phyloP scores from a whole-genome alignment of 1,140 invertebrate species.

The Drosophila pachea region DNA sequence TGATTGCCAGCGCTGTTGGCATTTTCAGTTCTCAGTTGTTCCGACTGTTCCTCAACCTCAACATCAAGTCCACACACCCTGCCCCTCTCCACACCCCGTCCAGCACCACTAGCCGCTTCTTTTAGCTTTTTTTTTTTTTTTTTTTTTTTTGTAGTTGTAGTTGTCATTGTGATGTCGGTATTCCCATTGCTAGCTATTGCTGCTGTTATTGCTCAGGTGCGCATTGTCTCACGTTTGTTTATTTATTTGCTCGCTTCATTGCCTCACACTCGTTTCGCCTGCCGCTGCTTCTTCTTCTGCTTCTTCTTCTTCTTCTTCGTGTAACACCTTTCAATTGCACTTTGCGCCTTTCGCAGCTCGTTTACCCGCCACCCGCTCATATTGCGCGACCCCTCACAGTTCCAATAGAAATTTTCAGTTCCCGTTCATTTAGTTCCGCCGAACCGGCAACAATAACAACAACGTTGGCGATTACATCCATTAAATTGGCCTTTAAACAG shows the following conservation, averaged over 20 bases:
- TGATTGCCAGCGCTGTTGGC: constrained; percentile 38
- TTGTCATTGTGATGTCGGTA: background rate
- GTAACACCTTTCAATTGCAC: constrained; percentile 42
- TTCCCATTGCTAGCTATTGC: constrained; percentile 15
- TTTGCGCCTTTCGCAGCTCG: background rate
- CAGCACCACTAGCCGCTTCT: background rate
- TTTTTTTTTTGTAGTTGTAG: constrained; percentile 6
- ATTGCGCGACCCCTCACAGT: background rate
- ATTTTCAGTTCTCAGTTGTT: constrained; percentile 33
- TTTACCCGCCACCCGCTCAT: background rate
- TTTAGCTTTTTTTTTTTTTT: constrained; percentile 16
- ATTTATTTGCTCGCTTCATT: constrained; percentile 69
- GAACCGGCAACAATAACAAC: background rate
- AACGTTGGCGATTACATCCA: constrained; percentile 11
- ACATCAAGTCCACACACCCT: background rate
- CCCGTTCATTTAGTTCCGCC: constrained; percentile 4
- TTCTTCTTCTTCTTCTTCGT: constrained; percentile 5
- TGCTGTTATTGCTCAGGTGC: constrained; percentile 53
- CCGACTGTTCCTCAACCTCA: background rate
- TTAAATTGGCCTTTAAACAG: constrained; percentile 60
- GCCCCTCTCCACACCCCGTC: no score
- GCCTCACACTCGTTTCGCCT: constrained; percentile 46
- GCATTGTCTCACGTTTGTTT: constrained; percentile 76
- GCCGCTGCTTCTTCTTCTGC: background rate
- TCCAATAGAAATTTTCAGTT: constrained; percentile 21